phyloP scores from a whole-genome alignment of 2,888 invertebrate genomes.

The Byasa hedistus region DNA sequence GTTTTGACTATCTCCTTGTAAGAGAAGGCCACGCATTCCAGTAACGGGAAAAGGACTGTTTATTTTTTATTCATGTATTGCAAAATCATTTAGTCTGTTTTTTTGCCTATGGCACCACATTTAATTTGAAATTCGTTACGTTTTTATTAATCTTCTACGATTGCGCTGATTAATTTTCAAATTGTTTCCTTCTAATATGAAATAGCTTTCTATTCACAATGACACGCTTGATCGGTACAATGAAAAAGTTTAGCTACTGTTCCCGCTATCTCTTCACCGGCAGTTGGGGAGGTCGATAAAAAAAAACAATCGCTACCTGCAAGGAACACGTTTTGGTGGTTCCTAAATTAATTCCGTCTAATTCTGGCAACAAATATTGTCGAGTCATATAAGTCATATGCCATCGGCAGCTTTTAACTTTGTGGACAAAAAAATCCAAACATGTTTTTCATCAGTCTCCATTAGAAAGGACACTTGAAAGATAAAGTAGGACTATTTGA shows the following conservation, averaged over 20 bases:
- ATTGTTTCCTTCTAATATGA: conserved; percentile 48
- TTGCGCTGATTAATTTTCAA: conserved; percentile 22
- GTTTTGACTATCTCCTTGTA: too few species aligned
- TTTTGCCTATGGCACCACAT: conserved; percentile 33
- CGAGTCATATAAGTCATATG: conserved; percentile 67
- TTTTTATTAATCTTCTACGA: conserved; percentile 17
- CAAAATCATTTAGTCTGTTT: conserved; percentile 14
- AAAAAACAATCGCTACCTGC: conserved; percentile 65
- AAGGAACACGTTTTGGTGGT: conserved; percentile 53
- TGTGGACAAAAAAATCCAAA: conserved; percentile 50
- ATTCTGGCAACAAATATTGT: conserved; percentile 60
- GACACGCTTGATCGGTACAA: conserved; percentile 65
- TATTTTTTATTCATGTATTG: background rate
- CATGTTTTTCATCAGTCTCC: conserved; percentile 65
- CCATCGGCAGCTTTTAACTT: conserved; percentile 64
- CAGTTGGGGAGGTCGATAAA: conserved; percentile 44
- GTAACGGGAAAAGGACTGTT: too few species aligned
- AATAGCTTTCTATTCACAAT: conserved; percentile 70
- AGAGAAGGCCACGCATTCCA: too few species aligned
- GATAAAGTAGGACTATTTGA: conserved; percentile 52
- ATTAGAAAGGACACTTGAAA: conserved; percentile 73
- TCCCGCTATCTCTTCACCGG: conserved; percentile 50
- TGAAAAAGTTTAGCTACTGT: conserved; percentile 72
- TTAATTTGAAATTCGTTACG: conserved; percentile 45
- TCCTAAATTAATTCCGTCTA: conserved; percentile 72